These are phyloP conservation scores for Drepana arcuata DNA, from an alignment of 1,140 invertebrate species.

Conservation along the genomic window DNA sequence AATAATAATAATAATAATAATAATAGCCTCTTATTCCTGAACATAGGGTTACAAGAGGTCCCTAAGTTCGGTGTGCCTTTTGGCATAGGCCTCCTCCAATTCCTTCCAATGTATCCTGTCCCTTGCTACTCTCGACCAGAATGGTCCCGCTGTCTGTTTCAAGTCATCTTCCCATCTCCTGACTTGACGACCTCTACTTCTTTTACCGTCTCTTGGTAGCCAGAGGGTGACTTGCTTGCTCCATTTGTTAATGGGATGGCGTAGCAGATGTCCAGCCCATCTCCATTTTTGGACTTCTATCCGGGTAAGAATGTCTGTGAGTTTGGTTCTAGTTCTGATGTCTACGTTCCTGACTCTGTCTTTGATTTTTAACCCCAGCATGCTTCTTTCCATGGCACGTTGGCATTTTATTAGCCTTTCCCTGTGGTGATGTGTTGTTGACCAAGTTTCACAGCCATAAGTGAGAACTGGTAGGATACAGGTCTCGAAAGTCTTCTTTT, in stretches of 20 bases:
- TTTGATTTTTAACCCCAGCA: no score
- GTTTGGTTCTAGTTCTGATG: no score
- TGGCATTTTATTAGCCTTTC: not conserved
- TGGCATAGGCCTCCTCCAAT: not conserved
- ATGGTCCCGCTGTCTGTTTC: not conserved
- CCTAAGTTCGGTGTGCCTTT: not conserved
- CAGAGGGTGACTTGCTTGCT: slow-evolving; percentile 1
- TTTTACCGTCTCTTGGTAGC: slow-evolving; percentile 4
- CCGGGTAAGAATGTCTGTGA: no score
- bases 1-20: no score
- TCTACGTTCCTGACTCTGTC: no score
- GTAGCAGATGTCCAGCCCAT: slow-evolving; percentile 1
- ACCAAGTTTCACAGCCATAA: slow-evolving; percentile 5
- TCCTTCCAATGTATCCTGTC: not conserved
- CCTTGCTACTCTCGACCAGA: not conserved
- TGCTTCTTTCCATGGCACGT: not conserved
- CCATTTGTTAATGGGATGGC: slow-evolving; percentile 1
- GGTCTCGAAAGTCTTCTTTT: slow-evolving; percentile 5
- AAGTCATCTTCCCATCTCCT: not conserved
- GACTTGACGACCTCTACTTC: not conserved
- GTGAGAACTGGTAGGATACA: slow-evolving; percentile 3
- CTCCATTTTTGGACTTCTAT: no score
- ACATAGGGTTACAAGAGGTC: no score
- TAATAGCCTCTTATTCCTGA: no score
- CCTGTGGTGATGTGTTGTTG: not conserved